phyloP scores from a whole-genome alignment of 2,113 vertebrate genomes.

The Trochalopteron elliotii region DNA sequence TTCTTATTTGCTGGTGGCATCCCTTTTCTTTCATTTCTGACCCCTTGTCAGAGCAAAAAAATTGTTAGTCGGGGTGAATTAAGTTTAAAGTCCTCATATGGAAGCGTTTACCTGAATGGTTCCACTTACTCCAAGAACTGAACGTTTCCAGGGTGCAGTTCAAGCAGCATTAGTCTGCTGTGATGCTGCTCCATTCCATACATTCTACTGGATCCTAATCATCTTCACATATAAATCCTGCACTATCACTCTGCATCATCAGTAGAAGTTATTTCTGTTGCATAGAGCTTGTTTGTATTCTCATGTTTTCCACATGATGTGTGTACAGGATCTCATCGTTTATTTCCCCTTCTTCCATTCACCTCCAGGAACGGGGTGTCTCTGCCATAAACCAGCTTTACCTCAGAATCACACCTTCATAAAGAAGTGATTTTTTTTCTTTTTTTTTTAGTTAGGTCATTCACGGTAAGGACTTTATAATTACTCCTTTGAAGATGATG shows the following conservation, averaged over 20 bases:
- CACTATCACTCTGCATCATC: neutral
- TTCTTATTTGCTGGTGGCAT: neutral
- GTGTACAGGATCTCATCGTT: neutral
- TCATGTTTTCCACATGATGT: neutral
- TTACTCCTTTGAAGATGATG: neutral
- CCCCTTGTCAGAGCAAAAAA: neutral
- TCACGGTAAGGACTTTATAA: neutral
- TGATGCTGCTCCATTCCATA: neutral
- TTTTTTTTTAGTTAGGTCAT: neutral
- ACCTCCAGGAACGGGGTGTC: neutral
- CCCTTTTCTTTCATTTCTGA: neutral
- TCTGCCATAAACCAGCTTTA: neutral
- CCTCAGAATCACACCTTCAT: neutral
- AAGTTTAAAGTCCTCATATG: neutral
- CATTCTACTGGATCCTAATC: neutral
- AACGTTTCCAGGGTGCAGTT: neutral
- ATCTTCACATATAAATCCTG: neutral
- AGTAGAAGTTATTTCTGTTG: neutral
- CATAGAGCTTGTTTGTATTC: neutral
- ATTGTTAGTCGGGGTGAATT: neutral
- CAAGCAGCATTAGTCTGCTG: neutral
- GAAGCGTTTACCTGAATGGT: neutral
- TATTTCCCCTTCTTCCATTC: neutral
- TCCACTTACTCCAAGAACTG: neutral
- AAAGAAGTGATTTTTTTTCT: neutral